Evolutionary conservation across 2,113 vertebrate genomes (phyloP).

Genomic region (Columbina picui): DNA sequence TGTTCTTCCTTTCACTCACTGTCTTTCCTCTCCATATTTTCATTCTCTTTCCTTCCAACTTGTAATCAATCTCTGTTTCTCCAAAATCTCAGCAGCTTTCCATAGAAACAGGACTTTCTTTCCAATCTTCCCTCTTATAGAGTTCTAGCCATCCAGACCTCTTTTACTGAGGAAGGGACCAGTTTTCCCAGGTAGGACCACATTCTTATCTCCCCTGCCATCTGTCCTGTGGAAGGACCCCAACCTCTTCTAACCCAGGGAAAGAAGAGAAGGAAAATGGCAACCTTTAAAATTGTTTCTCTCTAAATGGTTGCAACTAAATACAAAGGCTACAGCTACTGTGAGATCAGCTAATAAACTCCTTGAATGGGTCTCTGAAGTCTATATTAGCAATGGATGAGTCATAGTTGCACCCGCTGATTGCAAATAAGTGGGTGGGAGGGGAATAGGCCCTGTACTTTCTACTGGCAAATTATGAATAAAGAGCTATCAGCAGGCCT

Average conservation of each 20-base stretch:
- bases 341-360: conserved; percentile 16
- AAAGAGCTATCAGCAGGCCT: background rate
- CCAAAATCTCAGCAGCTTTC: background rate
- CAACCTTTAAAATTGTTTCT: background rate
- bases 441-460: background rate
- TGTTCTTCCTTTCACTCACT: background rate
- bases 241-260: background rate
- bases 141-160: background rate
- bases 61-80: background rate
- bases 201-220: background rate
- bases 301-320: background rate
- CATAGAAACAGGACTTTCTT: accelerated
- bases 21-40: background rate
- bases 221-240: background rate
- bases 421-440: conserved; percentile 29
- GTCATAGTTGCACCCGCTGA: conserved; percentile 46
- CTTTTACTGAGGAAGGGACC: background rate
- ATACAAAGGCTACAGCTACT: background rate
- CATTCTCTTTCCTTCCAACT: background rate
- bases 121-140: background rate
- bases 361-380: conserved; percentile 25
- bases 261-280: background rate
- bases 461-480: background rate
- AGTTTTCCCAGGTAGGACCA: background rate
- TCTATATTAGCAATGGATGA: conserved; percentile 20